These are phyloP conservation scores for Anguilla obscura DNA, from an alignment of 2,797 vertebrate genomes.

Conservation along the genomic window DNA sequence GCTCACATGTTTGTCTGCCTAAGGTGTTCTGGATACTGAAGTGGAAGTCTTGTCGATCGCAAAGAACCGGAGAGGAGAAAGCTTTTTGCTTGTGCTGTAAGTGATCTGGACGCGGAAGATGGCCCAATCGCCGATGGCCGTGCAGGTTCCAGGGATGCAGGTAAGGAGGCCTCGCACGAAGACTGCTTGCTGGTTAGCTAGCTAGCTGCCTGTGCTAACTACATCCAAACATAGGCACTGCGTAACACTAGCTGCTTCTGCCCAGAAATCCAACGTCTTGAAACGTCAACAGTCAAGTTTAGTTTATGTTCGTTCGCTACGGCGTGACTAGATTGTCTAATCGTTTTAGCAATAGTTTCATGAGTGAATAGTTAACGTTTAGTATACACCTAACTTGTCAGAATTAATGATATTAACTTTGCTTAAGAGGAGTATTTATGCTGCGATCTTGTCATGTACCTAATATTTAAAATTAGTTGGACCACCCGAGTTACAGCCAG, in stretches of 20 bases:
- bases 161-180: constrained; percentile 42
- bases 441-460: background rate
- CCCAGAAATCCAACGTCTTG: background rate
- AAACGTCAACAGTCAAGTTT: background rate
- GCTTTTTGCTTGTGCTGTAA: background rate
- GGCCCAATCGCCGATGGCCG: constrained; percentile 56
- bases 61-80: background rate
- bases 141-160: constrained; percentile 64
- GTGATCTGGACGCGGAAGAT: constrained; percentile 42
- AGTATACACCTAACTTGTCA: background rate
- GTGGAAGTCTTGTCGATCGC: background rate
- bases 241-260: background rate
- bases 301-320: background rate
- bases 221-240: background rate
- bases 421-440: background rate
- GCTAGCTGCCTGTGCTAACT: background rate
- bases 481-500: too few species aligned
- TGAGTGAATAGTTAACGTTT: background rate
- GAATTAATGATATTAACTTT: background rate
- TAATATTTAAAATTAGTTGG: too few species aligned
- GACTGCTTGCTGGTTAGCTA: background rate
- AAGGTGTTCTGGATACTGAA: background rate
- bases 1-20: background rate
- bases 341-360: background rate
- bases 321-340: background rate